Evolutionary conservation across 2,797 vertebrate species (phyloP).

Genomic region (Sphaeramia orbicularis): DNA sequence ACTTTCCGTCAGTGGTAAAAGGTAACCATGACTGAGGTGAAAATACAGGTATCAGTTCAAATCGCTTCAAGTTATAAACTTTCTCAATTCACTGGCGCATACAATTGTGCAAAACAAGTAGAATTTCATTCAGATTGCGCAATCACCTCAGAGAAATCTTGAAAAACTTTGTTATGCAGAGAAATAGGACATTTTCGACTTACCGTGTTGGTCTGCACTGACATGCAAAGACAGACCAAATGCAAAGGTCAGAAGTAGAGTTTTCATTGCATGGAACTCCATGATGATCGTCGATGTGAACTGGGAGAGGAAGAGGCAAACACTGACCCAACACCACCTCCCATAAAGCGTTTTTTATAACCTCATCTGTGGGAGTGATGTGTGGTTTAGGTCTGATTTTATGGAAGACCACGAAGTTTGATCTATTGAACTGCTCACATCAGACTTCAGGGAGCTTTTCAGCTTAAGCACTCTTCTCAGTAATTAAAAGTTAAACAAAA

Average conservation of each 20-base stretch:
- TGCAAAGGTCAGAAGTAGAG: not conserved
- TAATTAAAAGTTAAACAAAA: slow-evolving; percentile 60
- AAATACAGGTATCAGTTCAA: no score
- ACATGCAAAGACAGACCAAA: slow-evolving; percentile 23
- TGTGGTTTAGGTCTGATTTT: slow-evolving; percentile 60
- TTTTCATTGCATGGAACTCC: slow-evolving; percentile 1
- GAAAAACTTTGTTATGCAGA: not conserved
- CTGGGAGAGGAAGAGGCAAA: not conserved
- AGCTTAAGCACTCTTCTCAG: slow-evolving; percentile 75
- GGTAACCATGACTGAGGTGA: no score
- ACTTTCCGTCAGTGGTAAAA: no score
- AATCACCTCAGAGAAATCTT: not conserved
- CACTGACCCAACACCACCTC: not conserved
- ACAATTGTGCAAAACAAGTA: no score
- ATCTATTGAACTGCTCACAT: slow-evolving; percentile 77
- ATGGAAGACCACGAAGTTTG: slow-evolving; percentile 61
- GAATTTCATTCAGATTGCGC: not conserved
- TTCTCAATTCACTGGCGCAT: no score
- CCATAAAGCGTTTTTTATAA: not conserved
- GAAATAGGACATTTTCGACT: slow-evolving; percentile 9
- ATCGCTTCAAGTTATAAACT: no score
- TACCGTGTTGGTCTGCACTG: slow-evolving; percentile 48
- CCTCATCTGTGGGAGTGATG: not conserved
- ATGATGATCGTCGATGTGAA: slow-evolving; percentile 9
- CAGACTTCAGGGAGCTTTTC: slow-evolving; percentile 86